Evolutionary conservation across 2,797 vertebrate species (phyloP).

Genomic region (Notamacropus eugenii): DNA sequence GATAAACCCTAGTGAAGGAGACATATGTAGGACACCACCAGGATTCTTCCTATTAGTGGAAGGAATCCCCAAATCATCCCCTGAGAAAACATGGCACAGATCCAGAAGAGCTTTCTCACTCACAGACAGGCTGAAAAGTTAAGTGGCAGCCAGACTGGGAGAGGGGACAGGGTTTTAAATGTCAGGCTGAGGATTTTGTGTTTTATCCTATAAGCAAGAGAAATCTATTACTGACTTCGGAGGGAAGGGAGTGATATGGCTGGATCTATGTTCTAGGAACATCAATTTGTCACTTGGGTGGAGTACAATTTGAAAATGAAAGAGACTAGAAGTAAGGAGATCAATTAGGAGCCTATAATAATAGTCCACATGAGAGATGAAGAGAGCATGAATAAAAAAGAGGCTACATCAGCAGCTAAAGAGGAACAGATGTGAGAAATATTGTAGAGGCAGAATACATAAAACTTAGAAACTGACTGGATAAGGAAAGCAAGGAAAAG

Average conservation of each 20-base stretch:
- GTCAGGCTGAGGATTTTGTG: background rate
- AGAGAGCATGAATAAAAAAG: background rate
- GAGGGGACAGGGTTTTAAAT: background rate
- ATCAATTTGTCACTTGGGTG: background rate
- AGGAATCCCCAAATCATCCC: background rate
- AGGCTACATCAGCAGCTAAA: background rate
- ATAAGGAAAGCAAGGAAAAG: background rate
- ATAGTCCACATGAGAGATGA: background rate
- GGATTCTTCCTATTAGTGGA: background rate
- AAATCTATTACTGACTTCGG: background rate
- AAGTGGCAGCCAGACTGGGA: too few relatives aligned
- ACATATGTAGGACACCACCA: background rate
- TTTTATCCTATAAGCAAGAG: background rate
- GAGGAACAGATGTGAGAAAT: background rate
- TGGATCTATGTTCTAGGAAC: background rate
- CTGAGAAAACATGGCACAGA: background rate
- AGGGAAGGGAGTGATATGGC: background rate
- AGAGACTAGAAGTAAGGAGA: background rate
- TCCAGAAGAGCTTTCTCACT: background rate
- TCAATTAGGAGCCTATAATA: background rate
- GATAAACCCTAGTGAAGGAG: background rate
- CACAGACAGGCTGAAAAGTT: too few relatives aligned
- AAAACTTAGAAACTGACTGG: background rate
- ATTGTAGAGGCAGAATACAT: background rate
- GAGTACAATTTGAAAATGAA: background rate